Evolutionary conservation across 2,797 vertebrate genomes (phyloP), one percentile per base, ranked within the genome.

Genomic region (Sebastes steindachneri): DNA sequence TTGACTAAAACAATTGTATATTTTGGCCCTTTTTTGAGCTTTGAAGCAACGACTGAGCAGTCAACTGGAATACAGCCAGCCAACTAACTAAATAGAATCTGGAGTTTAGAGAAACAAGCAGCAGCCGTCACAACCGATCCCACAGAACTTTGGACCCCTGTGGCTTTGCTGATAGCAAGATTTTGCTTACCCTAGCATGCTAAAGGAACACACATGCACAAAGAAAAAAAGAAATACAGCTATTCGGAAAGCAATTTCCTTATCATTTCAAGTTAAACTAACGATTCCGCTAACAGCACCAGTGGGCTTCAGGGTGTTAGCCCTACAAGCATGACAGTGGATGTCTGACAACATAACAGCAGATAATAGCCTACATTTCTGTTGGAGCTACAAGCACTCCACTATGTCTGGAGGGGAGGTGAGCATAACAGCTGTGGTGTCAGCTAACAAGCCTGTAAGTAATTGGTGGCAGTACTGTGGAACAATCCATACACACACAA

Each of bases 381-480:
- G 79, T 83, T 57, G 55, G 63, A 81, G 81, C 85, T 86, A 68
- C 68, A 68, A 83, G 86, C 82, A 66, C 80, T 69, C 72, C 67
- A 74, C 79, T 62, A 63, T 90, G 84, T 83, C 89, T 91, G 33
- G 77, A 86, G 84, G 90, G 87, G 83, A 88, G 86, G 83, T 86
- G 80, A 89, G 84, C 79, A 19, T 33, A 88, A 69, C 86, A 84
- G 89, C 85, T 89, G 86, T 25, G 71, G 79, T 78, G 77, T 66
- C 65, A 31, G 72, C 89, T 90, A 92, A 90, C 88, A 90, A 90
- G 81, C 88, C 86, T 88, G 75, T 82, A 83, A 90, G 87, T 89
- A 93, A 91, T 90, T 92, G 88, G 86, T 82, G 83, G 66, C 79
- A 82, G 82, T 35, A 66, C 84, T 80, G 77, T 77, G 77, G 80